Evolutionary conservation across 2,888 invertebrate genomes (phyloP), one percentile per base, ranked within the genome.

Genomic region (Tigriopus californicus): DNA sequence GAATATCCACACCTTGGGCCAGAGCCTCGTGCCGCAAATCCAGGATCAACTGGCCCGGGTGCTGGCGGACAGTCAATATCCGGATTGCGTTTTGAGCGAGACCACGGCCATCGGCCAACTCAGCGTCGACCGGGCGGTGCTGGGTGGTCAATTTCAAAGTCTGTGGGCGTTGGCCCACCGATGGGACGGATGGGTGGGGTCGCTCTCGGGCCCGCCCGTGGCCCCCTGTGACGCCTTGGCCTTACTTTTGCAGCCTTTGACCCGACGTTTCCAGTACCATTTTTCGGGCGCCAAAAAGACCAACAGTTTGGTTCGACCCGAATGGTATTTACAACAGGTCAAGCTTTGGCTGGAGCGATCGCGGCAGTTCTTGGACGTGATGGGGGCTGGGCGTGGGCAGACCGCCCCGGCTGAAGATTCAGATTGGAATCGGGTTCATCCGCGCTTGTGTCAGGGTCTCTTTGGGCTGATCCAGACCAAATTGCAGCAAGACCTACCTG

Each of bases 271-370:
- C 41, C 51, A 59, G 41, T 59, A 41, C 15, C 59, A 59, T 40
- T 59, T 59, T 20, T 20, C 41, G 11, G 59, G 59, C 10, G 20
- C 48, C 15, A 59, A 59, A 11, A 52, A 48, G 24, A 59, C 59
- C 24, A 59, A 59, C 25, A 52, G 25, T 24, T 41, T 41, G 3
- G 22, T 24, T 1, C 51, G 52, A 24, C 59, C 59, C 12, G 59
- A 59, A 41, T 59, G 59, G 59, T 59, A 49, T 20, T 15, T 59
- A 12, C 42, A 33, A 13, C 59, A 59, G 20, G n/a, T 59, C 10
- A 24, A 40, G 10, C 11, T 15, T 6, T 59, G 59, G 59, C 18
- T 56, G 1, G 22, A 56, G 18, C n/a, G 25, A 18, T 56, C 56
- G 1, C 18, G 33, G 11, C 11, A 13, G 12, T 56, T 56, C 24